A percentile compares a stretch with the other conserved stretches of the same genome.
Evolutionary conservation across 53 echinoderm and acorn worm species (phyloP).

Genomic region (Paracentrotus lividus): DNA sequence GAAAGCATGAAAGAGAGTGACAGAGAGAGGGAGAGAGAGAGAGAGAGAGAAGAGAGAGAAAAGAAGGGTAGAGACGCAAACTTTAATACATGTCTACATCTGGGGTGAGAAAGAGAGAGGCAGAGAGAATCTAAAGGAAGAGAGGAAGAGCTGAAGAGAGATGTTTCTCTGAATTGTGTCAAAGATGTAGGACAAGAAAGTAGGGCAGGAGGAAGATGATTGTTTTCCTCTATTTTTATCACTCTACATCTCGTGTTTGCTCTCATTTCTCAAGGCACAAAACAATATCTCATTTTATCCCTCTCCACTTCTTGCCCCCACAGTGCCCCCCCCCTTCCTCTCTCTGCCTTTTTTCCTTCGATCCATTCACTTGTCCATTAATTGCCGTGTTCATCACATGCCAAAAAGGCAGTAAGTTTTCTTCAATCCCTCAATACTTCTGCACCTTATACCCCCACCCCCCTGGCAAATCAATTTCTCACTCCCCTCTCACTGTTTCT

Average conservation of each 20-base stretch:
- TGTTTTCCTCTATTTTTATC: slow-evolving; percentile 61
- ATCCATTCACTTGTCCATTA: neutral
- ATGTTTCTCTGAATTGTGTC: slow-evolving; percentile 56
- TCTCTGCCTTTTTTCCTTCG: neutral
- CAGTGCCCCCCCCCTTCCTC: neutral
- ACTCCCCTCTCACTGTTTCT: neutral
- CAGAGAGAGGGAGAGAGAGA: neutral
- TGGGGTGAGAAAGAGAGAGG: neutral
- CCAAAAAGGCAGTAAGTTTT: neutral
- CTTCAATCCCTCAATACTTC: no score
- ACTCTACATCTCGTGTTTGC: slow-evolving; percentile 56
- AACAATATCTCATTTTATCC: slow-evolving; percentile 49
- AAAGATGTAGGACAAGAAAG: slow-evolving; percentile 57
- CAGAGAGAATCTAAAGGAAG: slow-evolving; percentile 13
- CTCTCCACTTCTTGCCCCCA: slow-evolving; percentile 29
- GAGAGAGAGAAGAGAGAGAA: neutral
- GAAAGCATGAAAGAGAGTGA: neutral
- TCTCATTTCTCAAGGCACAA: slow-evolving; percentile 54
- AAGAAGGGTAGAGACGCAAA: neutral
- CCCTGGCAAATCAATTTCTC: neutral
- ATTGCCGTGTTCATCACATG: neutral
- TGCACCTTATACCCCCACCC: neutral
- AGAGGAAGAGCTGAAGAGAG: slow-evolving; percentile 28
- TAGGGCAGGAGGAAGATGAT: slow-evolving; percentile 63
- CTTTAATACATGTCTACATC: neutral